Base-by-base conservation (phyloP, 2,797 vertebrate species). In the Acanthornis magna region DNA sequence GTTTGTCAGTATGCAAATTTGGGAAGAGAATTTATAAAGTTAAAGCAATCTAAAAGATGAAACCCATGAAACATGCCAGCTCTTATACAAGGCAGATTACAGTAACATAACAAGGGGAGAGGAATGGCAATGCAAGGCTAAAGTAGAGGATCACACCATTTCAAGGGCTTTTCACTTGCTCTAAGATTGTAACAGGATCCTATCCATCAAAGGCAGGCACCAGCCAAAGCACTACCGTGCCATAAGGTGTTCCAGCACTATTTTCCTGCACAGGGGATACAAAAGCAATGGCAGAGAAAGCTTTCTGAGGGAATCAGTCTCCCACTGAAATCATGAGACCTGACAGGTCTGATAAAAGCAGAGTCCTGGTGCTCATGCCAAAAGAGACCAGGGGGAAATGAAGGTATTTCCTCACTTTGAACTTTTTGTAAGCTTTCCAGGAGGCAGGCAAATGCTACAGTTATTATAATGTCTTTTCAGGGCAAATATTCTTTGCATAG, bases 321-420 rank as follows among this genome's bases (percentile, higher is more conserved):
- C 78, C 63, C 17, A 60, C 43, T 60, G 75, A 89, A 91, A 89
- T 70, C 61, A 79, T 7, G 19, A 92, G 68, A 79, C 51, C 21
- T 67, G 72, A 85, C 74, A 94, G 74, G 61, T 60, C 72, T 82
- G 84, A 94, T 87, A 83, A 79, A 93, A 93, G 89, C 60, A 77
- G 57, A 87, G 50, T 72, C 88, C 58, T 86, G 43, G 34, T 54
- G 65, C 34, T 90, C 76, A 21, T 27, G 76, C 76, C 73, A 78
- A 66, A 85, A 89, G 73, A 90, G 85, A 93, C 66, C 5, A 10
- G 32, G 47, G 72, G 80, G 58, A 88, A 90, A 94, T 13, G 23
- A 93, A 94, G 80, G 73, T 29, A 81, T 60, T 95, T 88, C 70
- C 90, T 86, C 58, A 48, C 85, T 96, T 94, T 91, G 88, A 95